phyloP scores from a whole-genome alignment of 2,797 vertebrate species.

The Mus spretus region DNA sequence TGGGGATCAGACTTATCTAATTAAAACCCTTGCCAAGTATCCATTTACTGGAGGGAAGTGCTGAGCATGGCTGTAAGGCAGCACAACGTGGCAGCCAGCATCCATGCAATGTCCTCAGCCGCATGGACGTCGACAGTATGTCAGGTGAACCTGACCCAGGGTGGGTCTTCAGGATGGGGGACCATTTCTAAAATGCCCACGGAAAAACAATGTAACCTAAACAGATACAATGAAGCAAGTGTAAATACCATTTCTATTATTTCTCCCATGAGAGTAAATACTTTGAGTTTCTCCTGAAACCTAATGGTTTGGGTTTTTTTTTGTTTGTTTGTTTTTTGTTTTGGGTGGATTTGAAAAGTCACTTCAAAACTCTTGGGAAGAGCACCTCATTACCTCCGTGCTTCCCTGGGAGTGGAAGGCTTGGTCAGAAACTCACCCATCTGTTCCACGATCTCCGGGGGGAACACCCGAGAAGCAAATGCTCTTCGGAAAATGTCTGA shows the following conservation, averaged over 20 bases:
- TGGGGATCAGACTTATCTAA: conserved; percentile 68
- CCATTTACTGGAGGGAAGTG: conserved; percentile 48
- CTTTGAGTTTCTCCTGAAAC: conserved; percentile 29
- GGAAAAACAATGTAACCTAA: conserved; percentile 40
- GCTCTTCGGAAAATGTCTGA: conserved; percentile 97
- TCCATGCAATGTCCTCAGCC: neutral
- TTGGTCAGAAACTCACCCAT: conserved; percentile 93
- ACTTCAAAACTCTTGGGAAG: conserved; percentile 50
- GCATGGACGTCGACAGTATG: neutral
- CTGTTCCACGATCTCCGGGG: conserved; percentile 98
- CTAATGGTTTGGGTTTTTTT: neutral
- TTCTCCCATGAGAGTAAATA: conserved; percentile 44
- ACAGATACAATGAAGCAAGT: neutral
- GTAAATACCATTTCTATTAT: conserved; percentile 36
- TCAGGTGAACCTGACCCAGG: neutral
- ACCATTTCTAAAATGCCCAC: conserved; percentile 45
- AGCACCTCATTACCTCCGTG: neutral
- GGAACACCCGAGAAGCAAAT: conserved; percentile 98
- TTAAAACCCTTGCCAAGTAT: conserved; percentile 66
- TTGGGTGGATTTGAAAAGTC: conserved; percentile 58
- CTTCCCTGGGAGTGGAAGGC: neutral
- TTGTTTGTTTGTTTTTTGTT: neutral
- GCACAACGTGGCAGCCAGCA: conserved; percentile 1
- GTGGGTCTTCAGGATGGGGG: conserved; percentile 2
- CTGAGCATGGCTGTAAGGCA: neutral